phyloP scores from a whole-genome alignment of 1,140 invertebrate genomes.

The Doryteuthis pealeii region DNA sequence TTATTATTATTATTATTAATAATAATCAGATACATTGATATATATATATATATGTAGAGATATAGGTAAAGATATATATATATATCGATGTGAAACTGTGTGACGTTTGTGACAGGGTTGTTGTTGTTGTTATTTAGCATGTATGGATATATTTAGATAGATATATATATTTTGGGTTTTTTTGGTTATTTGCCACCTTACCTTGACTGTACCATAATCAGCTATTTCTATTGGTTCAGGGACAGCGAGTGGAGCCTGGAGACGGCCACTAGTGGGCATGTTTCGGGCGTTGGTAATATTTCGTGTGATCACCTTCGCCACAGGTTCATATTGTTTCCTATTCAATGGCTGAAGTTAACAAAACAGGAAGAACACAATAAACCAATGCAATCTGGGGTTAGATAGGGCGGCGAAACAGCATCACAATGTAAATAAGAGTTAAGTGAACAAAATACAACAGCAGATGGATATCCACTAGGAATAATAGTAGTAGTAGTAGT shows the following conservation, averaged over 20 bases:
- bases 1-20: too few relatives aligned
- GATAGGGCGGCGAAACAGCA: conserved; percentile 17
- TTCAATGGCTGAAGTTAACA: conserved; percentile 44
- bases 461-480: background rate
- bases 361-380: conserved; percentile 16
- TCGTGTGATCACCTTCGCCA: conserved; percentile 18
- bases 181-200: conserved; percentile 19
- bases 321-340: conserved; percentile 18
- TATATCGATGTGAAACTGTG: background rate
- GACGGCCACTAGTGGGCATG: conserved; percentile 50
- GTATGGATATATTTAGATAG: too few relatives aligned
- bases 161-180: too few relatives aligned
- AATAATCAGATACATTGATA: background rate
- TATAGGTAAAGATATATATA: background rate
- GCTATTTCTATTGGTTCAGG: conserved; percentile 78
- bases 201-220: conserved; percentile 55
- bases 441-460: background rate
- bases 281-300: conserved; percentile 12
- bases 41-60: background rate
- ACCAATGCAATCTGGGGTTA: conserved; percentile 9
- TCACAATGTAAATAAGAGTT: conserved; percentile 5
- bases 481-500: background rate
- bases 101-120: too few relatives aligned
- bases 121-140: too few relatives aligned
- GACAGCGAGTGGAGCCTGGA: conserved; percentile 77